A percentile compares a stretch with the other conserved stretches of the same genome.
Conservation (phyloP, 1,140 invertebrate genomes). For the Araneus ventricosus region DNA sequence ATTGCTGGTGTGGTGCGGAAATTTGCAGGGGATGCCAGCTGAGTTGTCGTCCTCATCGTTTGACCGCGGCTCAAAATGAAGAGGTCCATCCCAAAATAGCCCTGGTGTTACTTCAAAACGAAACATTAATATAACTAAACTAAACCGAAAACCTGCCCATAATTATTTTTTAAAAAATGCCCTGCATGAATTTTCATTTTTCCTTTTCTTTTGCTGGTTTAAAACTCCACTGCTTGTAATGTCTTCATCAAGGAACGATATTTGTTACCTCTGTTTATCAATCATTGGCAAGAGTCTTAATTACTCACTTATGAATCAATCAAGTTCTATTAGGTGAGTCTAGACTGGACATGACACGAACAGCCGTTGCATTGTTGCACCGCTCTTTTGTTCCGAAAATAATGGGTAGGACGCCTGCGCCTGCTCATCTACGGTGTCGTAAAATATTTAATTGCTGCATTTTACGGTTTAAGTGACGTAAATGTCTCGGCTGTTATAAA, state of each 20-base stretch:
- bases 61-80: too few relatives aligned
- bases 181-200: too few relatives aligned
- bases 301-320: not conserved
- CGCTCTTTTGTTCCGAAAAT: not conserved
- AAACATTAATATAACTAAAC: too few relatives aligned
- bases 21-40: too few relatives aligned
- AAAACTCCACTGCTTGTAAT: not conserved
- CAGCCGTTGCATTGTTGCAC: not conserved
- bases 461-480: not conserved
- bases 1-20: too few relatives aligned
- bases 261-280: not conserved
- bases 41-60: too few relatives aligned
- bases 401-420: not conserved
- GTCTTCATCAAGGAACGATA: not conserved
- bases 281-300: not conserved
- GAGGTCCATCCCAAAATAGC: too few relatives aligned
- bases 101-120: too few relatives aligned
- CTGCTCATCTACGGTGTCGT: not conserved
- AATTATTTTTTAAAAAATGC: too few relatives aligned
- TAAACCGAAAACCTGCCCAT: too few relatives aligned
- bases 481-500: not conserved
- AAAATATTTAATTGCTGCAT: not conserved
- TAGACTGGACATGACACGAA: not conserved
- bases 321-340: not conserved
- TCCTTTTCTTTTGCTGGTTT: not conserved